phyloP scores from a whole-genome alignment of 2,888 invertebrate genomes.

The Monoplex corrugatus region DNA sequence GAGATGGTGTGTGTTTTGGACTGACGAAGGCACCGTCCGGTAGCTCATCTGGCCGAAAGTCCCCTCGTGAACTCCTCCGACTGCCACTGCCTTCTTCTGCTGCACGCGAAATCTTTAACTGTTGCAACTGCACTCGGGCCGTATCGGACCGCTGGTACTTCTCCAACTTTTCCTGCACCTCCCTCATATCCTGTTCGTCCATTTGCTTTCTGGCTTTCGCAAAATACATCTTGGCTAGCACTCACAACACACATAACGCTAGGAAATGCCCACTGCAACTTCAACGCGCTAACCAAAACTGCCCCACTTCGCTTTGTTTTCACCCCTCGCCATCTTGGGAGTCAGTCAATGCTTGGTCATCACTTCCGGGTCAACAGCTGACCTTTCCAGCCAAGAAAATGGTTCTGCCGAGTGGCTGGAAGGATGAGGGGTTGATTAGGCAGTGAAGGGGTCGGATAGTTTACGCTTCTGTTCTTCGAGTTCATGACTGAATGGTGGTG shows the following conservation, averaged over 20 bases:
- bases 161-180: slow-evolving; percentile 49
- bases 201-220: slow-evolving; percentile 58
- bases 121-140: slow-evolving; percentile 56
- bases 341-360: slow-evolving; percentile 45
- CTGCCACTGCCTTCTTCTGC: slow-evolving; percentile 35
- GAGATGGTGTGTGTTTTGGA: slow-evolving; percentile 53
- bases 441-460: not conserved
- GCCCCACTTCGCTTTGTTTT: slow-evolving; percentile 53
- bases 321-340: slow-evolving; percentile 55
- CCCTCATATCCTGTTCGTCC: slow-evolving; percentile 56
- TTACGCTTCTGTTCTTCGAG: not conserved
- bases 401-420: not conserved
- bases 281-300: slow-evolving; percentile 37
- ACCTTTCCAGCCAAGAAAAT: slow-evolving; percentile 36
- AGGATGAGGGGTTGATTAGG: not conserved
- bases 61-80: slow-evolving; percentile 35
- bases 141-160: slow-evolving; percentile 57
- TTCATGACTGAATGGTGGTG: not conserved
- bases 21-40: slow-evolving; percentile 58
- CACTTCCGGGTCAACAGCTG: slow-evolving; percentile 56
- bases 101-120: slow-evolving; percentile 46
- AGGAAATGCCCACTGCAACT: slow-evolving; percentile 41
- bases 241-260: slow-evolving; percentile 39
- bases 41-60: slow-evolving; percentile 56
- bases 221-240: slow-evolving; percentile 54